A percentile compares a stretch with the other conserved stretches of the same genome.
These are phyloP conservation scores for Borostomias antarcticus DNA, from an alignment of 2,797 vertebrate species.

Conservation along the genomic window DNA sequence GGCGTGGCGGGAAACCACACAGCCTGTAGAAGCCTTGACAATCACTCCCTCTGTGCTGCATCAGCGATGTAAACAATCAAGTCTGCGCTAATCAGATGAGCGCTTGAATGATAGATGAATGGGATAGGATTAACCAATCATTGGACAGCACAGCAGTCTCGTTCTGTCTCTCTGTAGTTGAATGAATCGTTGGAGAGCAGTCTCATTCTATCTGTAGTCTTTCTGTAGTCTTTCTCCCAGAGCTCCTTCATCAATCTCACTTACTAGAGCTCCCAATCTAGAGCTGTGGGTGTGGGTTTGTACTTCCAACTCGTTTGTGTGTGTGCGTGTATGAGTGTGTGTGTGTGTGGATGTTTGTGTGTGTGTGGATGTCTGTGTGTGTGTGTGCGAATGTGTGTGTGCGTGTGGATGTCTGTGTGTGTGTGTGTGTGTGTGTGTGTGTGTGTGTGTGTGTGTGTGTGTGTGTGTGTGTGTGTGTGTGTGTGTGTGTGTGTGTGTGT, in stretches of 20 bases:
- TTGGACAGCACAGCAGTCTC: background rate
- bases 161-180: background rate
- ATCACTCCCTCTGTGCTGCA: conserved; percentile 53
- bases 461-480: background rate
- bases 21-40: conserved; percentile 55
- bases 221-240: conserved; percentile 13
- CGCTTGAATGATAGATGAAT: background rate
- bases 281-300: background rate
- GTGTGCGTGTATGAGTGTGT: conserved; percentile 9
- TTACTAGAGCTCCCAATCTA: background rate
- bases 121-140: background rate
- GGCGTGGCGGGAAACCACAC: background rate
- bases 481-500: conserved; percentile 15
- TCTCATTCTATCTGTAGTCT: too few species aligned
- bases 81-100: conserved; percentile 10
- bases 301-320: background rate
- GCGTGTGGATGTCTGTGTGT: background rate
- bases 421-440: conserved; percentile 12
- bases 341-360: too few species aligned
- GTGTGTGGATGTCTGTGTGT: background rate
- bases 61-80: conserved; percentile 65
- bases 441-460: background rate
- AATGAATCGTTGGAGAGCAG: background rate
- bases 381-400: conserved; percentile 1
- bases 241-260: conserved; percentile 40